Percentiles rank a stretch among this genome's conserved stretches.
phyloP scores from a whole-genome alignment of 2,888 invertebrate genomes.

The Cyrtodaria siliqua region DNA sequence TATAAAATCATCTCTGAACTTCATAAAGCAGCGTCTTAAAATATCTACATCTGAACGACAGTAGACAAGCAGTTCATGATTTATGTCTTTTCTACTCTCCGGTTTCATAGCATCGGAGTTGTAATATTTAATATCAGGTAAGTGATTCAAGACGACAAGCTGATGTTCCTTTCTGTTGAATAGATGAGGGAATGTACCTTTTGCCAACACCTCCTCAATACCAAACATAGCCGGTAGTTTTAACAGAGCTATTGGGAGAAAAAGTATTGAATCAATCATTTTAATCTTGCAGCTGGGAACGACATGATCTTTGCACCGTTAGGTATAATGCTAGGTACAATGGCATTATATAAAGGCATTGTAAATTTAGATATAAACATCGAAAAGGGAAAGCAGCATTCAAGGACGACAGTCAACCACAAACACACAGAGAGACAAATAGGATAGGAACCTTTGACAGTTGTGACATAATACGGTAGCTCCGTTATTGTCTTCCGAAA shows the following conservation, averaged over 20 bases:
- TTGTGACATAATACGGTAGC: slow-evolving; percentile 55
- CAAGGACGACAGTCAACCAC: no score
- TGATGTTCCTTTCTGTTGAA: slow-evolving; percentile 55
- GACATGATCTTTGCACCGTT: slow-evolving; percentile 30
- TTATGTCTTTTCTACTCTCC: slow-evolving; percentile 10
- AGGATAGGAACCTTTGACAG: slow-evolving; percentile 59
- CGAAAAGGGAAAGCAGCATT: no score
- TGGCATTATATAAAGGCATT: slow-evolving; percentile 45
- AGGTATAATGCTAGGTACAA: slow-evolving; percentile 48
- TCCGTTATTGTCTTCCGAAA: slow-evolving; percentile 46
- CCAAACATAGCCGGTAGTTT: slow-evolving; percentile 52
- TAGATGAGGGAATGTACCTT: slow-evolving; percentile 58
- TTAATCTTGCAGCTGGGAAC: slow-evolving; percentile 35
- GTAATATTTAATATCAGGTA: slow-evolving; percentile 53
- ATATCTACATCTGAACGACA: slow-evolving; percentile 43
- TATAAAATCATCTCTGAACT: slow-evolving; percentile 17
- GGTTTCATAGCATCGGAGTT: slow-evolving; percentile 55
- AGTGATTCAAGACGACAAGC: slow-evolving; percentile 20
- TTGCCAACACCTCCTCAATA: slow-evolving; percentile 40
- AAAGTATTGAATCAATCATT: slow-evolving; percentile 54
- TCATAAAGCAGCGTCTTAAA: slow-evolving; percentile 20
- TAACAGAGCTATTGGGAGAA: slow-evolving; percentile 54
- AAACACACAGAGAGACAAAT: no score
- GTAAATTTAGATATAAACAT: no score
- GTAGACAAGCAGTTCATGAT: slow-evolving; percentile 33